Conservation (phyloP, 2,888 invertebrate genomes). For the Eurytoma californica region DNA sequence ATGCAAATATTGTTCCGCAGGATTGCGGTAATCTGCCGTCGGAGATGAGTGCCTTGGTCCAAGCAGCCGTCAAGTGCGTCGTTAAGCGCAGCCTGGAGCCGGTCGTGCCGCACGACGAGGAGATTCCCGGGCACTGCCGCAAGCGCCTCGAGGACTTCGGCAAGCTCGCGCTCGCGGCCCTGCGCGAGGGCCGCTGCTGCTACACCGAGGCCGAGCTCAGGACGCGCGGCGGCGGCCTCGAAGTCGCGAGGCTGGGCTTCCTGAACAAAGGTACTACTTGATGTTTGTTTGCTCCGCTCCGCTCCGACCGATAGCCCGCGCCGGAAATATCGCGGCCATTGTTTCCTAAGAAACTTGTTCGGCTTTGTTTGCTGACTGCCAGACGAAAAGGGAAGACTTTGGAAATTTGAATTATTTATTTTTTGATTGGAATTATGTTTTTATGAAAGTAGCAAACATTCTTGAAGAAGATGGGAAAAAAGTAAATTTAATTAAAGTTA, state of each 20-base stretch:
- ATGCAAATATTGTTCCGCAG: constrained; percentile 44
- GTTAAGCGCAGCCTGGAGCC: constrained; percentile 73
- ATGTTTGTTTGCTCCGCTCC: too few species aligned
- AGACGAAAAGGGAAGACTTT: too few species aligned
- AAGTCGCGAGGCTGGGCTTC: constrained; percentile 75
- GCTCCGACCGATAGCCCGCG: too few species aligned
- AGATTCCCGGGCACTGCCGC: constrained; percentile 74
- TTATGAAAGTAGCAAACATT: too few species aligned
- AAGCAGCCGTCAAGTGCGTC: constrained; percentile 75
- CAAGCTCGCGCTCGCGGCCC: constrained; percentile 75
- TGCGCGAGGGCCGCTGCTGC: constrained; percentile 75
- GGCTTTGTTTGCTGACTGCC: too few species aligned
- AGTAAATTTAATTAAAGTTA: too few species aligned
- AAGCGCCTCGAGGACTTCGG: constrained; percentile 77
- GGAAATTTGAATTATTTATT: too few species aligned
- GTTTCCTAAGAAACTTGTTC: too few species aligned
- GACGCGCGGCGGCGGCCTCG: constrained; percentile 73
- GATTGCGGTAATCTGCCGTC: constrained; percentile 69
- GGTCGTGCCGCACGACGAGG: constrained; percentile 66
- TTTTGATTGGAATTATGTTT: too few species aligned
- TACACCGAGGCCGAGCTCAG: constrained; percentile 77
- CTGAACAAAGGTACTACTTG: constrained; percentile 66
- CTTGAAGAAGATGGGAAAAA: too few species aligned
- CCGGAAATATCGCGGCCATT: too few species aligned
- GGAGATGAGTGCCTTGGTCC: constrained; percentile 72